Conservation (phyloP, 1,140 invertebrate genomes). For the Drosophila jambulina region DNA sequence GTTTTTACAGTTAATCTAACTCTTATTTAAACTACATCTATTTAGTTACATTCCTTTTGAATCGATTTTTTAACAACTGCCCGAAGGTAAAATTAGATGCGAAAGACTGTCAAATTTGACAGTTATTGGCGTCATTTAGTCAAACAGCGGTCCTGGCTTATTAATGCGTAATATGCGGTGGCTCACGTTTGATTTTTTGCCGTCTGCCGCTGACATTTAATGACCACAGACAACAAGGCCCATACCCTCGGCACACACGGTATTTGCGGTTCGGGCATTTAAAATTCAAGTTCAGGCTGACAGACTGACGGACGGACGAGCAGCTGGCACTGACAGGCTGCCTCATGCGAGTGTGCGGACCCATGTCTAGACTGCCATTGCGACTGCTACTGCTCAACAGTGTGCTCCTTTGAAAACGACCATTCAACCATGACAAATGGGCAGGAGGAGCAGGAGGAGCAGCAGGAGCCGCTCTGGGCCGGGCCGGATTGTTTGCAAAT, state of each 20-base stretch:
- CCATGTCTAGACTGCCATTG: constrained; percentile 38
- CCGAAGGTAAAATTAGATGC: neutral
- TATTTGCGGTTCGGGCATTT: constrained; percentile 69
- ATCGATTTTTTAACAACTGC: neutral
- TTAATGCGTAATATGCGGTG: constrained; percentile 52
- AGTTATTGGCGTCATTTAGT: constrained; percentile 59
- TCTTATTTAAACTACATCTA: neutral
- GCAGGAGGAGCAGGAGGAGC: neutral
- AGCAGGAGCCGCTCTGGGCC: constrained; percentile 7
- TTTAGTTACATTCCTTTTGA: neutral
- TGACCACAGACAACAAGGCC: constrained; percentile 65
- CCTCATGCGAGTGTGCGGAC: constrained; percentile 14
- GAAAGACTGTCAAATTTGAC: constrained; percentile 49
- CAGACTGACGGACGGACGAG: constrained; percentile 47
- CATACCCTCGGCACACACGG: constrained; percentile 48
- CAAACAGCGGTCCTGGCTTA: constrained; percentile 36
- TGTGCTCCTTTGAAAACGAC: constrained; percentile 11
- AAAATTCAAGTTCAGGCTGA: constrained; percentile 74
- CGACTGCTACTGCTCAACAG: neutral
- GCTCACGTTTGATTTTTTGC: constrained; percentile 44
- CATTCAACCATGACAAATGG: constrained; percentile 47
- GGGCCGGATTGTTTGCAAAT: constrained; percentile 70
- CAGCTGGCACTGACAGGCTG: constrained; percentile 71
- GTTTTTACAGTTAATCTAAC: neutral
- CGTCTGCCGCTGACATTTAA: constrained; percentile 74